Evolutionary conservation across 1,140 invertebrate genomes (phyloP).

Genomic region (Drosophila kurseongensis): DNA sequence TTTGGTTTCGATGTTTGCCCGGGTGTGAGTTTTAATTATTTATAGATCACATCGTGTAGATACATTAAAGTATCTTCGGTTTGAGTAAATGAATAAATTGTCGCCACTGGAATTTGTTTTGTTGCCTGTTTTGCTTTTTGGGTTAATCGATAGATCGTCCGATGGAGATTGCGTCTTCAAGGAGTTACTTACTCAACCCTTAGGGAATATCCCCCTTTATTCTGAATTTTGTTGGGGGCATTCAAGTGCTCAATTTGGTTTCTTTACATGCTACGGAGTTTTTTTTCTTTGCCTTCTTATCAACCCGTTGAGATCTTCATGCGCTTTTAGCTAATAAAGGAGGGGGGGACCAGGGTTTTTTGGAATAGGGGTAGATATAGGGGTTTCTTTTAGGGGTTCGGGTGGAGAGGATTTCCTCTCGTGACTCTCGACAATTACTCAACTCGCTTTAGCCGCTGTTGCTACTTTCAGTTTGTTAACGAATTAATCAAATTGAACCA

Average conservation of each 20-base stretch:
- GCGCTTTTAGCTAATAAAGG: conserved; percentile 76
- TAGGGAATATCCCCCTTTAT: neutral
- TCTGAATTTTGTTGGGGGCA: conserved; percentile 23
- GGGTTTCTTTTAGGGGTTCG: conserved; percentile 17
- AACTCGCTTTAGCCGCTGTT: conserved; percentile 60
- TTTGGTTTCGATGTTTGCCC: neutral
- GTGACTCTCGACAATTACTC: conserved; percentile 79
- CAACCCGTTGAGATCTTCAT: conserved; percentile 67
- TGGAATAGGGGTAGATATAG: conserved; percentile 30
- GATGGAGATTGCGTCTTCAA: conserved; percentile 47
- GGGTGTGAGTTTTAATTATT: conserved; percentile 41
- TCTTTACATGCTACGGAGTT: conserved; percentile 12
- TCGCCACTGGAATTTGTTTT: conserved; percentile 4
- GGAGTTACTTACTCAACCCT: conserved; percentile 12
- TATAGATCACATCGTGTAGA: conserved; percentile 34
- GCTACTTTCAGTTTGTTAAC: conserved; percentile 81
- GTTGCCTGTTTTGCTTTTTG: conserved; percentile 21
- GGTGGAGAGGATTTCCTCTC: conserved; percentile 39
- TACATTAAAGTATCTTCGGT: neutral
- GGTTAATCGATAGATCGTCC: conserved; percentile 51
- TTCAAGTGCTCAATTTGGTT: conserved; percentile 75
- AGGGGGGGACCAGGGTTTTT: conserved; percentile 12
- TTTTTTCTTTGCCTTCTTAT: conserved; percentile 50
- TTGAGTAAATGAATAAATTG: conserved; percentile 14
- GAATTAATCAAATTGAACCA: conserved; percentile 82